These are phyloP conservation scores for Bombus consobrinus DNA, from an alignment of 1,140 invertebrate genomes.

Conservation along the genomic window DNA sequence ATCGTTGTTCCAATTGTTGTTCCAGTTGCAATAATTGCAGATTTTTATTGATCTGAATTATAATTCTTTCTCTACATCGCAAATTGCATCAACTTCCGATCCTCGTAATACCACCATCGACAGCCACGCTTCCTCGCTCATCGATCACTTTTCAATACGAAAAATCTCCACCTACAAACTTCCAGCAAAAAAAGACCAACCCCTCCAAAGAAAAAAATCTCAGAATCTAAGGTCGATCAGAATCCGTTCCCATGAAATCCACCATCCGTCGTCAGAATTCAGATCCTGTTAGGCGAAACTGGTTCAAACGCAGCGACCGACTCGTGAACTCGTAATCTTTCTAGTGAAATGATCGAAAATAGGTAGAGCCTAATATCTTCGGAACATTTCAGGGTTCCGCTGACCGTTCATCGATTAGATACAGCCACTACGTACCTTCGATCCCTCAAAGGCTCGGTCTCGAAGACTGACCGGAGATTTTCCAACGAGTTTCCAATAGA, in stretches of 20 bases:
- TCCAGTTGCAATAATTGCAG: too few species aligned
- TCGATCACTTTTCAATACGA: too few species aligned
- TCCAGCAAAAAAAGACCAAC: not conserved
- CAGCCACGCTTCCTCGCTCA: too few species aligned
- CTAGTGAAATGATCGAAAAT: slow-evolving; percentile 18
- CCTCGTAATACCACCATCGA: too few species aligned
- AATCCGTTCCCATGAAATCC: slow-evolving; percentile 76
- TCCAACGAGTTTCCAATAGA: slow-evolving; percentile 32
- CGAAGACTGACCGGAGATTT: slow-evolving; percentile 64
- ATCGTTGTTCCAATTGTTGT: too few species aligned
- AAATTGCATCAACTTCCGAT: too few species aligned
- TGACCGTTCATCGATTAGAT: slow-evolving; percentile 46
- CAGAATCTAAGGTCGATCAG: not conserved
- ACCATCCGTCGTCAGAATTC: slow-evolving; percentile 59
- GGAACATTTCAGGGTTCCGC: slow-evolving; percentile 3
- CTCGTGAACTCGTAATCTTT: slow-evolving; percentile 57
- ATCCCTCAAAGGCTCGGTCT: slow-evolving; percentile 52
- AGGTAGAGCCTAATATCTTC: not conserved
- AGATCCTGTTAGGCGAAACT: slow-evolving; percentile 73
- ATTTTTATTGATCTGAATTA: too few species aligned
- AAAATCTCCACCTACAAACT: not conserved
- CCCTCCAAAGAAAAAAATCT: not conserved
- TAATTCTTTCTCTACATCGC: too few species aligned
- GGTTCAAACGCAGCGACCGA: slow-evolving; percentile 54
- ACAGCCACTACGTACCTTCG: slow-evolving; percentile 43